A percentile compares a stretch with the other conserved stretches of the same genome.
Conservation (phyloP, 35 echinoderm and acorn worm species). For the Hemicentrotus pulcherrimus region DNA sequence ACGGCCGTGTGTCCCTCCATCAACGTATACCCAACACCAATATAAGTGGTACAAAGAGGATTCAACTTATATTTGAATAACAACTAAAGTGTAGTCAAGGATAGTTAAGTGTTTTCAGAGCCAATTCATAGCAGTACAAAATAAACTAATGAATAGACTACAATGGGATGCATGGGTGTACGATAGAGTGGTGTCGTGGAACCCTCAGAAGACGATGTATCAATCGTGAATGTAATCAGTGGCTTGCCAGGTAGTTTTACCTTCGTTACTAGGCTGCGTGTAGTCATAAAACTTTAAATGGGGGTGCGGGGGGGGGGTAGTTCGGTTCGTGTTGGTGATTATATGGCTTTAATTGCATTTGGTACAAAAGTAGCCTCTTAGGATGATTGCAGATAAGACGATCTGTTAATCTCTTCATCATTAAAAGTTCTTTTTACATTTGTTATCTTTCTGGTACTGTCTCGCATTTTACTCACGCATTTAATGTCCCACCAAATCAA, state of each 20-base stretch:
- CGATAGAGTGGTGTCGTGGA: not conserved
- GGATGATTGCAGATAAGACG: too few relatives aligned
- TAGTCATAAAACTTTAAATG: not conserved
- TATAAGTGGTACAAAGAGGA: not conserved
- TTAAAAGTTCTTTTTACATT: too few relatives aligned
- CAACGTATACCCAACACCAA: not conserved
- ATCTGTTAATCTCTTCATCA: too few relatives aligned
- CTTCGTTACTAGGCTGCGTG: not conserved
- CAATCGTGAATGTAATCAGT: not conserved
- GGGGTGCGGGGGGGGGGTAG: not conserved
- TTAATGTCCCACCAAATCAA: too few relatives aligned
- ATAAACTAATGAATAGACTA: not conserved
- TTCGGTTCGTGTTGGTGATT: not conserved
- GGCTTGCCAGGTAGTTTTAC: not conserved
- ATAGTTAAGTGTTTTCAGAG: not conserved
- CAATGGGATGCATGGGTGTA: not conserved
- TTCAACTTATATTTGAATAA: not conserved
- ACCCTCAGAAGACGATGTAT: not conserved
- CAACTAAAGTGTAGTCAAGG: slow-evolving; percentile 1
- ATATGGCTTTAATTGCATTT: not conserved
- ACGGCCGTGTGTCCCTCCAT: too few relatives aligned
- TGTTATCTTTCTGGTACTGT: not conserved
- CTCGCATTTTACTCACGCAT: too few relatives aligned
- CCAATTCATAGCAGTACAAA: not conserved
- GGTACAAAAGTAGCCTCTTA: too few relatives aligned